Percentiles rank a stretch among this genome's conserved stretches.
Evolutionary conservation across 2,113 vertebrate genomes (phyloP).

Genomic region (Calyptommatus sinebrachiatus): DNA sequence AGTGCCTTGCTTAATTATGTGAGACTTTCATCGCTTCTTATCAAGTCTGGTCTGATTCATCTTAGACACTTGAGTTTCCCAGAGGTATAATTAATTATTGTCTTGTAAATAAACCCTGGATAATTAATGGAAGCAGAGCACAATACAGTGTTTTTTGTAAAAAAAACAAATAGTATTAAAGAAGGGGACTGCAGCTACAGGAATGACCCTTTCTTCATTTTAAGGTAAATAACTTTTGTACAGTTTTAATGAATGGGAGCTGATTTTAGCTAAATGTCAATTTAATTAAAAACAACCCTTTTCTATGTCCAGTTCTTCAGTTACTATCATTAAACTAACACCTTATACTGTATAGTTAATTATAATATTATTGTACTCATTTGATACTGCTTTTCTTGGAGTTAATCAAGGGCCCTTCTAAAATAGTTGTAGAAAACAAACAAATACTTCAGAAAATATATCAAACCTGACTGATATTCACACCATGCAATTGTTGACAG

Average conservation of each 20-base stretch:
- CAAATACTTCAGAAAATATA: slow-evolving; percentile 28
- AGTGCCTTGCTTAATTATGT: slow-evolving; percentile 97
- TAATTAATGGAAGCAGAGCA: slow-evolving; percentile 81
- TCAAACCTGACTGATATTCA: slow-evolving; percentile 35
- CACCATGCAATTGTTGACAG: neutral
- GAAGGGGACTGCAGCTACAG: slow-evolving; percentile 34
- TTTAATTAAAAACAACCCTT: slow-evolving; percentile 33
- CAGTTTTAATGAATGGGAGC: slow-evolving; percentile 16
- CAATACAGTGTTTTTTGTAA: slow-evolving; percentile 71
- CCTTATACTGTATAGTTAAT: slow-evolving; percentile 11
- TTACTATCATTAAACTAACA: slow-evolving; percentile 37
- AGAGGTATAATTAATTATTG: slow-evolving; percentile 98
- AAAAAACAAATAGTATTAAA: slow-evolving; percentile 38
- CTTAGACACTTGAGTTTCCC: slow-evolving; percentile 90
- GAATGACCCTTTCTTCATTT: slow-evolving; percentile 46
- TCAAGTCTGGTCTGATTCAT: slow-evolving; percentile 94
- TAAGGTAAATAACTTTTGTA: slow-evolving; percentile 23
- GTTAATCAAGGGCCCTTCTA: slow-evolving; percentile 57
- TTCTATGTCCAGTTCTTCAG: neutral
- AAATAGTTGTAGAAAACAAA: slow-evolving; percentile 38
- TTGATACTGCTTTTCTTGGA: slow-evolving; percentile 45
- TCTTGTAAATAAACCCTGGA: slow-evolving; percentile 89
- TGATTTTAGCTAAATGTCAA: slow-evolving; percentile 43
- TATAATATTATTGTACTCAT: slow-evolving; percentile 36
- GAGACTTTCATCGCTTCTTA: slow-evolving; percentile 94